A percentile compares a stretch with the other conserved stretches of the same genome.
phyloP scores from a whole-genome alignment of 2,797 vertebrate species.

The Hafferia zeledoni region DNA sequence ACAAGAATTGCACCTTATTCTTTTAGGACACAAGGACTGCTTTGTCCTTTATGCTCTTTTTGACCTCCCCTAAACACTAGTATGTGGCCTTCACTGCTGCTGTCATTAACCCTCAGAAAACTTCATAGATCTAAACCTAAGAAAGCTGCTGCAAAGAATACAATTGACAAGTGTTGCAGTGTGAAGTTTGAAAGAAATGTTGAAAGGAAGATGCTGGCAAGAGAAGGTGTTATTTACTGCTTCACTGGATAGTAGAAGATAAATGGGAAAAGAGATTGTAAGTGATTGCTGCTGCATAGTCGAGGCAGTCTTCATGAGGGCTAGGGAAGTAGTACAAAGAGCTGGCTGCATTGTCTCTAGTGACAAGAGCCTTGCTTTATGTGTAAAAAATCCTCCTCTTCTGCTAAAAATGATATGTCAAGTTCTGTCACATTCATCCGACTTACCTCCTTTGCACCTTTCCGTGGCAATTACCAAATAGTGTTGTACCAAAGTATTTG shows the following conservation, averaged over 20 bases:
- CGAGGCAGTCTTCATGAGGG: neutral
- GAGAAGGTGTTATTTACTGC: neutral
- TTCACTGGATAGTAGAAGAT: neutral
- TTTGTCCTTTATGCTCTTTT: neutral
- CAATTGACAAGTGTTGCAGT: neutral
- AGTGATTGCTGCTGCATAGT: neutral
- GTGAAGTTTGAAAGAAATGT: neutral
- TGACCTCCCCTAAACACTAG: neutral
- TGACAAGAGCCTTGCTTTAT: neutral
- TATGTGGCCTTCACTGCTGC: neutral
- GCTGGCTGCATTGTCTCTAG: neutral
- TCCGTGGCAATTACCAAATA: neutral
- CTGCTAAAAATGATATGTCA: neutral
- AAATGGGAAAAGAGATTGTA: neutral
- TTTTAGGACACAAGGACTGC: neutral
- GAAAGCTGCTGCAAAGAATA: neutral
- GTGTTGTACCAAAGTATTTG: neutral
- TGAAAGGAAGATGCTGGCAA: neutral
- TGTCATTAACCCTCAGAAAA: neutral
- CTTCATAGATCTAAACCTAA: neutral
- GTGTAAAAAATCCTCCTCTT: neutral
- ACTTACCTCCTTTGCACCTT: neutral
- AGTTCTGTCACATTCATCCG: neutral
- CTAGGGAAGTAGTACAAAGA: neutral
- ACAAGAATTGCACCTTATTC: neutral